These are phyloP conservation scores for Vidua chalybeata DNA, from an alignment of 2,113 vertebrate genomes.

Conservation along the genomic window DNA sequence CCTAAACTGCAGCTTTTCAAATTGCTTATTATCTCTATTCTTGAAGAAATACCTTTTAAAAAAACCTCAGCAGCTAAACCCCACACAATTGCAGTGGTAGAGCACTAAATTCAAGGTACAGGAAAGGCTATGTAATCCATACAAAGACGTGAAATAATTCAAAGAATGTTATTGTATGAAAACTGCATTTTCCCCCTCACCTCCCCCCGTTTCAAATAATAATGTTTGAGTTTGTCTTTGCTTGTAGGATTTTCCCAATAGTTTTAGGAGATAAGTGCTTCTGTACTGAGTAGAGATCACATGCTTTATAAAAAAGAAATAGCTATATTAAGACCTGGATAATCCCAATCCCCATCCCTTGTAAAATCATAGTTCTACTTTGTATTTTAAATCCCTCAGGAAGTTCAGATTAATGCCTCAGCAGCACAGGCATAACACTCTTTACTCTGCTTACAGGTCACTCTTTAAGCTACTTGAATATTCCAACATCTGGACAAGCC, in stretches of 20 bases:
- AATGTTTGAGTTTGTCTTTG: background rate
- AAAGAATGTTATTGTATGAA: background rate
- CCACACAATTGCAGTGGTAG: background rate
- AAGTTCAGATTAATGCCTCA: conserved; percentile 37
- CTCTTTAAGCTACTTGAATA: background rate
- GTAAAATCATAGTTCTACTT: conserved; percentile 51
- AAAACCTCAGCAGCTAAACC: background rate
- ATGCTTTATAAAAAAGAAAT: conserved; percentile 29
- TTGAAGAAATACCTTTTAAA: background rate
- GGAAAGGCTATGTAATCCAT: background rate
- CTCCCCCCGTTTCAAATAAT: background rate
- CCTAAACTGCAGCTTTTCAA: background rate
- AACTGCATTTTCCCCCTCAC: background rate
- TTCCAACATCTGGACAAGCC: conserved; percentile 33
- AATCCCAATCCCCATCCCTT: conserved; percentile 29
- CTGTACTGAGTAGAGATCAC: background rate
- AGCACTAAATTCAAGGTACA: background rate
- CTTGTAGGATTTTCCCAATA: background rate
- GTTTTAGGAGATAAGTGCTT: conserved; percentile 4
- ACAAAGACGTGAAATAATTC: background rate
- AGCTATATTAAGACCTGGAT: conserved; percentile 31
- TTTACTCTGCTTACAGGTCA: conserved; percentile 18
- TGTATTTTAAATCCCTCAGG: conserved; percentile 33
- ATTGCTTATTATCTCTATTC: background rate
- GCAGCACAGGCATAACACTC: background rate